Evolutionary conservation across 2,113 vertebrate species (phyloP).

Genomic region (Zingel zingel): DNA sequence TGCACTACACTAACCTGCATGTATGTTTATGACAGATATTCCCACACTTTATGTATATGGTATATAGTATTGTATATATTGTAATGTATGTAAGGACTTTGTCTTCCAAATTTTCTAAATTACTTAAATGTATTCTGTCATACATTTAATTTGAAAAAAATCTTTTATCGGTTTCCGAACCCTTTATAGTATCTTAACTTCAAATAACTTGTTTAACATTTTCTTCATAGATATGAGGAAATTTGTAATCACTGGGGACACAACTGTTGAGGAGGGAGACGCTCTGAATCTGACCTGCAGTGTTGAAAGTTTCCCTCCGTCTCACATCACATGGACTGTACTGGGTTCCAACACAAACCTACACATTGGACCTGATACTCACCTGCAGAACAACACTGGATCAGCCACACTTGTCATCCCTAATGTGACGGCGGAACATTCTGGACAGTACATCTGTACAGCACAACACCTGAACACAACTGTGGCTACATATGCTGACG

Average conservation of each 20-base stretch:
- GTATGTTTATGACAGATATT: too few species aligned
- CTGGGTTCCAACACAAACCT: too few species aligned
- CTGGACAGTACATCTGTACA: conserved; percentile 66
- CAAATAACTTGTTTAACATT: background rate
- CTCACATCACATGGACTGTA: background rate
- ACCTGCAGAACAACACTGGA: background rate
- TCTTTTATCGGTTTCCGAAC: background rate
- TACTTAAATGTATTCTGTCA: too few species aligned
- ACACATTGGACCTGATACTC: background rate
- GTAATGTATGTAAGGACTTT: too few species aligned
- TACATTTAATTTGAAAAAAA: too few species aligned
- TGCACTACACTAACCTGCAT: too few species aligned
- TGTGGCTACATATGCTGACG: background rate
- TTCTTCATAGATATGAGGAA: background rate
- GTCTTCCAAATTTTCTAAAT: too few species aligned
- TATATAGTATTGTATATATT: too few species aligned
- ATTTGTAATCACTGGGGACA: background rate
- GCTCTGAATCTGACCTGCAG: conserved; percentile 10
- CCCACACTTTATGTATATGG: too few species aligned
- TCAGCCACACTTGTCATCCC: conserved; percentile 14
- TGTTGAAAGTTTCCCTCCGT: background rate
- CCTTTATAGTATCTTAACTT: background rate
- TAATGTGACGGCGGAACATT: conserved; percentile 28
- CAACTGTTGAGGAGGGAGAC: background rate
- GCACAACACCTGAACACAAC: conserved; percentile 8